Evolutionary conservation across 2,113 vertebrate genomes (phyloP).

Genomic region (Lepidothrix coronata): DNA sequence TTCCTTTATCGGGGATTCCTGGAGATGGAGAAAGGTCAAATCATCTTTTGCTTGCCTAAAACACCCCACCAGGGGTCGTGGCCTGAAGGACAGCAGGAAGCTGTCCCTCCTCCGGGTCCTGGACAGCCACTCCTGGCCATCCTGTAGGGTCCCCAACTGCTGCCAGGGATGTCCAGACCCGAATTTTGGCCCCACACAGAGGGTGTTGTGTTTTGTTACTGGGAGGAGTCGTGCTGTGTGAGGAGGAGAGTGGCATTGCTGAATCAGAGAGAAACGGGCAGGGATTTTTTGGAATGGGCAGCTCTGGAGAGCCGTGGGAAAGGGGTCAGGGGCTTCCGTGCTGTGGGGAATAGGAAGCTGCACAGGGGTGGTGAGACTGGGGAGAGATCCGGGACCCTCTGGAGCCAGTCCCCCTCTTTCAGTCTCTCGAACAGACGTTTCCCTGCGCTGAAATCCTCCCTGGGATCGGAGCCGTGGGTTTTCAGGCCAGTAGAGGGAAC

Average conservation of each 20-base stretch:
- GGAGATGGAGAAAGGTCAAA: not conserved
- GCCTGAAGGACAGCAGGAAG: not conserved
- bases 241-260: not conserved
- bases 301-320: not conserved
- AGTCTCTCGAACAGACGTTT: not conserved
- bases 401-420: not conserved
- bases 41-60: not conserved
- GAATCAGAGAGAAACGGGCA: not conserved
- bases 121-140: not conserved
- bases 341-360: not conserved
- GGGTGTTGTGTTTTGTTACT: fast-evolving
- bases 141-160: fast-evolving
- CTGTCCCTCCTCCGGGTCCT: not conserved
- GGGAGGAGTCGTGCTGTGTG: fast-evolving
- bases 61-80: not conserved
- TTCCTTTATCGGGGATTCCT: not conserved
- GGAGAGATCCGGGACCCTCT: fast-evolving
- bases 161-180: not conserved
- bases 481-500: constrained; percentile 59
- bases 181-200: not conserved
- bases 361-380: not conserved
- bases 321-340: not conserved
- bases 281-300: not conserved
- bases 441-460: not conserved
- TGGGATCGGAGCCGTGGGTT: not conserved